phyloP scores from a whole-genome alignment of 2,888 invertebrate genomes.

The Metacarcinus magister region DNA sequence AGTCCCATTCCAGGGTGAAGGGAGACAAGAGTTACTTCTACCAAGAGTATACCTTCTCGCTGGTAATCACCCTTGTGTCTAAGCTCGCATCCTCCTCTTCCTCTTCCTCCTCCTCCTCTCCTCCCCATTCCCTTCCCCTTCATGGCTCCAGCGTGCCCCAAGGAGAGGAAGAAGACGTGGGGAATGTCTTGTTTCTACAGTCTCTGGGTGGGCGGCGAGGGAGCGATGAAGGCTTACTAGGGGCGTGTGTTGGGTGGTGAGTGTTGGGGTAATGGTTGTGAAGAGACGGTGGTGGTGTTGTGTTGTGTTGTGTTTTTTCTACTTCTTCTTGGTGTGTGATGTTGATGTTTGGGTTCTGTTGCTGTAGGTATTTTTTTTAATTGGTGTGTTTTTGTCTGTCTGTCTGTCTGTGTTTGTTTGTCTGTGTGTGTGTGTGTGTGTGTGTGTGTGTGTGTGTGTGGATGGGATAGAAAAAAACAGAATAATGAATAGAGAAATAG shows the following conservation, averaged over 20 bases:
- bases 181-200: not conserved
- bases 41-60: constrained; percentile 6
- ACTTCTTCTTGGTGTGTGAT: not conserved
- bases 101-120: not conserved
- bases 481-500: not conserved
- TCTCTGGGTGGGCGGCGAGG: not conserved
- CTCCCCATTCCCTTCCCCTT: not conserved
- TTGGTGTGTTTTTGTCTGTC: not conserved
- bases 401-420: not conserved
- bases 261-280: not conserved
- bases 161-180: not conserved
- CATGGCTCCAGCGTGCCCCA: constrained; percentile 10
- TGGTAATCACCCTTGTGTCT: not conserved
- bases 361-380: not conserved
- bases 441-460: too few species aligned
- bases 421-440: not conserved
- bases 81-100: not conserved
- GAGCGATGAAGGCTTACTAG: not conserved
- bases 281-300: too few species aligned
- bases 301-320: too few species aligned
- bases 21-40: constrained; percentile 13
- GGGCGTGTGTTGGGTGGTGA: not conserved
- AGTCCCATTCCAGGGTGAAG: constrained; percentile 36
- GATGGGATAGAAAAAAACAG: not conserved
- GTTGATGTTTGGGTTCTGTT: not conserved